Base-by-base conservation (phyloP, 2,888 invertebrate species). In the Blastobasis lacticolella region DNA sequence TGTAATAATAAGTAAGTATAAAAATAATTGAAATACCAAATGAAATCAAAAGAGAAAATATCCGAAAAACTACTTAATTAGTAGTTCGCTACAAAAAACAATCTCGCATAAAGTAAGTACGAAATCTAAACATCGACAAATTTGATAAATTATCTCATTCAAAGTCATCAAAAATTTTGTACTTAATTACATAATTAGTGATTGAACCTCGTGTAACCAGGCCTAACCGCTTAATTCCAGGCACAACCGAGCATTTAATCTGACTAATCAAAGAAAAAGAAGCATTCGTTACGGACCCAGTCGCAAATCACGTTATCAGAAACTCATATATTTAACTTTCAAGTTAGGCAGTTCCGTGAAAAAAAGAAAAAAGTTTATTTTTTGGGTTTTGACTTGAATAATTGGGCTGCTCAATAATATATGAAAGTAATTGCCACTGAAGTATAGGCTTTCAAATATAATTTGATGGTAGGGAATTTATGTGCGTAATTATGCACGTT, bases 301-400 rank as follows among this genome's bases (percentile, higher is more conserved):
- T 44, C 10, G 46, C 43, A 49, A 49, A 49, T 49, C 53, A 49
- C 45, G 47, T 53, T 49, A 53, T 49, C 49, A 48, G 38, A 46
- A 53, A 43, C 40, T 36, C 46, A 49, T 49, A 49, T 36, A 42
- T 49, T 42, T 23, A 43, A 23, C 43, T 53, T 53, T 49, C 49
- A 37, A 46, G 46, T 45, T 23, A 44, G 38, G 36, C 38, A n/a
- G 47, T n/a, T 37, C 10, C 38, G 45, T 8, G 23, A 38, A 38
- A 38, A 10, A 8, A 44, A 52, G 10, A 46, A 41, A 48, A 45
- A 7, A 8, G 7, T 41, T 9, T 41, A 3, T 8, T 7, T 41
- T 41, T 8, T 41, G 7, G 7, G 1, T 8, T 8, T 8, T 10
- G 10, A n/a, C 8, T 10, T 6, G 44, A 44, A 44, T 10, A 8